Evolutionary conservation across 2,888 invertebrate genomes (phyloP).

Genomic region (Timema cristinae): DNA sequence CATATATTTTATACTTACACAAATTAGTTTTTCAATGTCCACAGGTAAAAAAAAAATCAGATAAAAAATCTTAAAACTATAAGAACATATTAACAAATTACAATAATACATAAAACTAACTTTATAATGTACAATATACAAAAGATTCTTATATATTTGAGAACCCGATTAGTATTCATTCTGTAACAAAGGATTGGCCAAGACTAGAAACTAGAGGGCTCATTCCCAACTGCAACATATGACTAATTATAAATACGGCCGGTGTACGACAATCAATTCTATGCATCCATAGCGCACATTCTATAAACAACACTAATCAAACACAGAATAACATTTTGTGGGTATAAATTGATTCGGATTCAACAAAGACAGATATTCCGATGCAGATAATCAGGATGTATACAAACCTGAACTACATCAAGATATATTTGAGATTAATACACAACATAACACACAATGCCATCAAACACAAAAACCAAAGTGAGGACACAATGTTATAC

Average conservation of each 20-base stretch:
- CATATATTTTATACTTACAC: no score
- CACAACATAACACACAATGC: constrained; percentile 25
- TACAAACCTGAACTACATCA: constrained; percentile 5
- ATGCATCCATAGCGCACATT: constrained; percentile 24
- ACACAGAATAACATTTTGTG: constrained; percentile 24
- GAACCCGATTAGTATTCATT: no score
- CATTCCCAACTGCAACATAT: constrained; percentile 29
- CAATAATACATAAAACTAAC: no score
- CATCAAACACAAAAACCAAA: constrained; percentile 27
- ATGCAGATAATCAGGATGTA: constrained; percentile 13
- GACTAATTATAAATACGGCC: constrained; percentile 28
- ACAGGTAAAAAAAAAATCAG: no score
- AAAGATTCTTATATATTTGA: no score
- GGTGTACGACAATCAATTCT: constrained; percentile 25
- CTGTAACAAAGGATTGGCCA: not conserved
- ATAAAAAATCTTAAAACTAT: no score
- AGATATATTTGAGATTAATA: not conserved
- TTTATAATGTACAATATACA: no score
- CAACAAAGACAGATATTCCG: not conserved
- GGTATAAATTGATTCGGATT: not conserved
- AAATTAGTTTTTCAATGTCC: no score
- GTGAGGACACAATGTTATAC: constrained; percentile 26
- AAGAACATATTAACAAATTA: no score
- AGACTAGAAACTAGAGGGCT: constrained; percentile 25
- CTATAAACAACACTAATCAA: constrained; percentile 26